Conservation (phyloP, 2,113 vertebrate species). For the Gobiocypris rarus region DNA sequence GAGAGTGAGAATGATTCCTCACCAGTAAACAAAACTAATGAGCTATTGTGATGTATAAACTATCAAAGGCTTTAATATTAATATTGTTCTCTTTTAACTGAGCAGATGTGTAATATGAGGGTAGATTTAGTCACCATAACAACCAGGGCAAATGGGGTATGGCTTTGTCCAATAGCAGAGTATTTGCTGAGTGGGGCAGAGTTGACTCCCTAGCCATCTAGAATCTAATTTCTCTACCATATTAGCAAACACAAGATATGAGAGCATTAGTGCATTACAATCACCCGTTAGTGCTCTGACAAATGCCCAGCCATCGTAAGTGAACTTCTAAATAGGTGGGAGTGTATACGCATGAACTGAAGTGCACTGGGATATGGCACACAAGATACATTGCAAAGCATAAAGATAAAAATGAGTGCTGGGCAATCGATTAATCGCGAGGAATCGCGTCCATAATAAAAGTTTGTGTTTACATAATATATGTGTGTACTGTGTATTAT, state of each 20-base stretch:
- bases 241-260: background rate
- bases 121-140: conserved; percentile 65
- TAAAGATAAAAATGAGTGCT: background rate
- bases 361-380: background rate
- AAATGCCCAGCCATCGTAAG: background rate
- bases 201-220: background rate
- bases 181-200: conserved; percentile 57
- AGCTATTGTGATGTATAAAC: conserved; percentile 49
- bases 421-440: too few species aligned
- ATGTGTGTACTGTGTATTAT: too few species aligned
- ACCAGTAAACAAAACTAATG: conserved; percentile 54
- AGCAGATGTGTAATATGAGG: conserved; percentile 71
- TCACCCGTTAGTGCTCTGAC: background rate
- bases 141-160: conserved; percentile 67
- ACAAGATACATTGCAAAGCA: background rate
- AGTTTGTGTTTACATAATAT: too few species aligned
- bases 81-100: conserved; percentile 53
- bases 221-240: background rate
- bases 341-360: background rate
- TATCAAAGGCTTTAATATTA: conserved; percentile 35
- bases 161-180: conserved; percentile 64
- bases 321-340: background rate
- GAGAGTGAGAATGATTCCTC: conserved; percentile 10
- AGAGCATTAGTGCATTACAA: conserved; percentile 1
- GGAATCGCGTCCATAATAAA: too few species aligned